A percentile compares a stretch with the other conserved stretches of the same genome.
Conservation (phyloP, 1,140 invertebrate genomes). For the Atta colombica region DNA sequence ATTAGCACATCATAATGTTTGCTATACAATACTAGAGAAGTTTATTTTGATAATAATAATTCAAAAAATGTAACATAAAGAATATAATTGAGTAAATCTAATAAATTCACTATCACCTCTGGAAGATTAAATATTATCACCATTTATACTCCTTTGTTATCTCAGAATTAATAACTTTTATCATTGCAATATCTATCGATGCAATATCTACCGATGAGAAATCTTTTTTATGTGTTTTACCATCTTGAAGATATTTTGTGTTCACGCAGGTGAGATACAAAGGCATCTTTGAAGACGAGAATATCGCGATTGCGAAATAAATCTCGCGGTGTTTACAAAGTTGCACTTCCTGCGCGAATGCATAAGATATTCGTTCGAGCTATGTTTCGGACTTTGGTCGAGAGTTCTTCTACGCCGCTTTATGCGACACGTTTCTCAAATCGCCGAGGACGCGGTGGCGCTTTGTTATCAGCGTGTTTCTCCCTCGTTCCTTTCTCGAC, state of each 20-base stretch:
- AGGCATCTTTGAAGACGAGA: not conserved
- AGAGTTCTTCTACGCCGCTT: constrained; percentile 11
- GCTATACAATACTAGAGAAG: no score
- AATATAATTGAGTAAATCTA: no score
- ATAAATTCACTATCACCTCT: no score
- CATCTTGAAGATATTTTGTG: not conserved
- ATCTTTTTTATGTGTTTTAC: not conserved
- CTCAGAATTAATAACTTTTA: not conserved
- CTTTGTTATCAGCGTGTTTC: constrained; percentile 63
- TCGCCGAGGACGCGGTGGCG: constrained; percentile 24
- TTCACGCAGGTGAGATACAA: not conserved
- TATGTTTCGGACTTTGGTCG: constrained; percentile 31
- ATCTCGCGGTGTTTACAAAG: constrained; percentile 49
- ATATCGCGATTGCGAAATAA: constrained; percentile 34
- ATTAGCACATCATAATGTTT: no score
- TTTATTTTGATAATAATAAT: no score
- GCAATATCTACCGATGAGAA: not conserved
- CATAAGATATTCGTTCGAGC: constrained; percentile 41
- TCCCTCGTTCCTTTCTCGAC: not conserved
- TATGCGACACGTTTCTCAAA: constrained; percentile 50
- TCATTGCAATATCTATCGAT: not conserved
- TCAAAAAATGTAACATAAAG: no score
- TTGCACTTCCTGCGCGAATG: constrained; percentile 31
- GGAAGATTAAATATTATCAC: not conserved
- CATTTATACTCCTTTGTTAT: not conserved